Evolutionary conservation across 2,113 vertebrate genomes (phyloP), one percentile per base, ranked within the genome.

Genomic region (Cichladusa arquata): DNA sequence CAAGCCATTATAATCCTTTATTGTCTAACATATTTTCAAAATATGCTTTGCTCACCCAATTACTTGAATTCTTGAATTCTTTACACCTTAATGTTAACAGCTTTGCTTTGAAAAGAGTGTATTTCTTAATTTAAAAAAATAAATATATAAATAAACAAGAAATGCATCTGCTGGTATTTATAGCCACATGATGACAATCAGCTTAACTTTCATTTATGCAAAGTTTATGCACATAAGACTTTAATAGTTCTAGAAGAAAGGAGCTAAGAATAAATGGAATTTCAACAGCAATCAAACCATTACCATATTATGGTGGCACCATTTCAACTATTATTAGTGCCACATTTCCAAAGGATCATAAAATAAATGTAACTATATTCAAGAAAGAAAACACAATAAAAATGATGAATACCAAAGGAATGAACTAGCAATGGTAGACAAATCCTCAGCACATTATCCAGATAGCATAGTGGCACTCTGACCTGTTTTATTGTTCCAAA

Each of bases 201-300:
- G 64, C 56, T 96, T 92, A 86, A 62, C 64, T 93, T 95, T 91
- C 51, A 84, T 92, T 88, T 93, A 87, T 95, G 61, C 71, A 61
- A 85, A 93, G 22, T 87, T 91, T 91, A 89, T 84, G 67, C 58
- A 81, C 44, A 19, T 62, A 94, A 69, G 72, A 81, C 34, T 81
- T 71, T 56, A 85, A 54, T 80, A 87, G 19, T 65, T 93, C 53
- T 54, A 61, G 54, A 95, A 93, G 51, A 93, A 93, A 92, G n/a
- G 48, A 90, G 65, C 51, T 58, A 87, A 91, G 91, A 97, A 83
- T 88, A 96, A 93, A 85, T 67, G 42, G 29, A 72, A 95, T 88
- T 94, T 88, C 86, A 86, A 19, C 25, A 91, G 22, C 56, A 87
- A 85, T 80, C 36, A 79, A 84, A 69, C 8, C 25, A 77, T 65